These are phyloP conservation scores for Cyphotilapia sp. DNA, from an alignment of 2,113 vertebrate species.

Conservation along the genomic window DNA sequence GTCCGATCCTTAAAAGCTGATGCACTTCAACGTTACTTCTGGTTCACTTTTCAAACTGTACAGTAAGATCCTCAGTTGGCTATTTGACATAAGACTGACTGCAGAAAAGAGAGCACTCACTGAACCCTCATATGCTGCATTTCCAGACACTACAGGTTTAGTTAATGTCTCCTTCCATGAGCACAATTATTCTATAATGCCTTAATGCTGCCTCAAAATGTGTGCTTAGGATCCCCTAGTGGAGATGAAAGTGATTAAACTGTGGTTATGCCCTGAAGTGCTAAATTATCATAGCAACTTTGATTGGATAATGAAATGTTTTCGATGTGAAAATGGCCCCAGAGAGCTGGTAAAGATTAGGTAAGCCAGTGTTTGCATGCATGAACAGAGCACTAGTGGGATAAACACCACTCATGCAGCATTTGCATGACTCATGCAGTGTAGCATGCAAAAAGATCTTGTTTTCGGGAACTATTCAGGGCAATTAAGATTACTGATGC, in stretches of 20 bases:
- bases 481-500: not conserved
- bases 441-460: not conserved
- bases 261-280: not conserved
- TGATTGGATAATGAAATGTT: slow-evolving; percentile 32
- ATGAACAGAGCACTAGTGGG: not conserved
- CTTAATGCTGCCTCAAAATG: not conserved
- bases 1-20: not conserved
- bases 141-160: not conserved
- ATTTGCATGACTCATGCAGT: not conserved
- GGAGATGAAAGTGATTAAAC: slow-evolving; percentile 25
- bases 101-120: not conserved
- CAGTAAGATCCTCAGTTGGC: not conserved
- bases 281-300: not conserved
- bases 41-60: not conserved
- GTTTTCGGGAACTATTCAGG: not conserved
- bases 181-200: not conserved
- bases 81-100: not conserved
- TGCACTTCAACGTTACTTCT: not conserved
- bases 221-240: not conserved
- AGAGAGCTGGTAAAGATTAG: not conserved
- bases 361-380: not conserved
- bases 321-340: not conserved
- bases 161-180: not conserved
- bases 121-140: not conserved
- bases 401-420: not conserved